These are phyloP conservation scores for Drosophila equinoxialis DNA, from an alignment of 1,140 invertebrate species.

Conservation along the genomic window DNA sequence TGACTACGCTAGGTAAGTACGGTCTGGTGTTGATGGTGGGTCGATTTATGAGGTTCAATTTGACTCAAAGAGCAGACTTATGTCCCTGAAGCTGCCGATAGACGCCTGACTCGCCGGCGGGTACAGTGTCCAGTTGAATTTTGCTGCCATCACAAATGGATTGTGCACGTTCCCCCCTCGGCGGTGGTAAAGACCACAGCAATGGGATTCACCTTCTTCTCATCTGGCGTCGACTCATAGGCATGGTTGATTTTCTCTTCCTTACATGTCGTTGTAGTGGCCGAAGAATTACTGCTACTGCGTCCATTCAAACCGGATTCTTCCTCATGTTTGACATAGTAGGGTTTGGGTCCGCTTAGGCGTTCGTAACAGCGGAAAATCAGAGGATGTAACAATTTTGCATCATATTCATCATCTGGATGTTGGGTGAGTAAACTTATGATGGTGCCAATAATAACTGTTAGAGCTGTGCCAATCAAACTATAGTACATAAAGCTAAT, in stretches of 20 bases:
- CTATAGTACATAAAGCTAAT: conserved; percentile 91
- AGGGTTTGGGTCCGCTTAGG: conserved; percentile 68
- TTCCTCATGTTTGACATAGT: conserved; percentile 74
- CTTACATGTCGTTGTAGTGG: conserved; percentile 50
- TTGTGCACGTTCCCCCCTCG: conserved; percentile 14
- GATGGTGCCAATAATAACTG: conserved; percentile 86
- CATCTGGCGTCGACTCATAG: conserved; percentile 62
- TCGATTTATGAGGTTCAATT: not conserved
- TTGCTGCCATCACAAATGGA: conserved; percentile 58
- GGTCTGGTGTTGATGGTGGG: conserved; percentile 3
- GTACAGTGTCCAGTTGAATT: conserved; percentile 61
- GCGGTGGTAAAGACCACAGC: conserved; percentile 53
- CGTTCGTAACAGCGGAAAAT: conserved; percentile 83
- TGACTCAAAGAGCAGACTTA: conserved; percentile 48
- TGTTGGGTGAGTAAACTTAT: conserved; percentile 87
- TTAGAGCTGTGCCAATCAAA: conserved; percentile 87
- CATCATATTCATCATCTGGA: conserved; percentile 87
- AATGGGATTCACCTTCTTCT: conserved; percentile 61
- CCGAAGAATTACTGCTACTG: conserved; percentile 62
- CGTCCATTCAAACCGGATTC: conserved; percentile 65
- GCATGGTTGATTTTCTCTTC: conserved; percentile 74
- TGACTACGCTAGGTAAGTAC: conserved; percentile 37
- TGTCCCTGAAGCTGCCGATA: conserved; percentile 54
- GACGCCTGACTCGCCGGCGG: conserved; percentile 56
- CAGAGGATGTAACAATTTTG: conserved; percentile 87